phyloP scores from a whole-genome alignment of 2,888 invertebrate species.

The Epinotia brunnichana region DNA sequence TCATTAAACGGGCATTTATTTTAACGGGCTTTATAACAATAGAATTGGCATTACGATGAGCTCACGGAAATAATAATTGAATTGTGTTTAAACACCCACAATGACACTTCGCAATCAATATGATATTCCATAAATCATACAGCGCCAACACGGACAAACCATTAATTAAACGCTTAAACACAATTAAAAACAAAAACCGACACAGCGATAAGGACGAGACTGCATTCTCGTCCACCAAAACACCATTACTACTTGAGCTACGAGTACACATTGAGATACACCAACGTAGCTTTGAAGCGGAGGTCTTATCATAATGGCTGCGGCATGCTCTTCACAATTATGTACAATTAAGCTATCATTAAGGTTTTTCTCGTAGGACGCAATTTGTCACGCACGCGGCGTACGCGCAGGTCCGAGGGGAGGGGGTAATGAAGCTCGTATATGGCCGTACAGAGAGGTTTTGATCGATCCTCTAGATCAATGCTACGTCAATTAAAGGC shows the following conservation, averaged over 20 bases:
- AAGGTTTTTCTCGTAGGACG: constrained; percentile 56
- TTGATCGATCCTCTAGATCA: constrained; percentile 31
- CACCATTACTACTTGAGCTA: constrained; percentile 10
- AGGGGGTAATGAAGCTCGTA: constrained; percentile 51
- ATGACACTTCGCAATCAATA: neutral
- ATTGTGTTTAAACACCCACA: neutral
- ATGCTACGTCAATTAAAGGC: constrained; percentile 32
- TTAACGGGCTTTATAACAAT: too few relatives aligned
- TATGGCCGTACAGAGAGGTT: constrained; percentile 25
- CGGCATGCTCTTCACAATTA: constrained; percentile 57
- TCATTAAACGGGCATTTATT: too few relatives aligned
- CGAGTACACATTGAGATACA: neutral
- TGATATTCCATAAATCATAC: neutral
- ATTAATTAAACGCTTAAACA: neutral
- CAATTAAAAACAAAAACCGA: constrained; percentile 27
- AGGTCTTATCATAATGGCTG: constrained; percentile 18
- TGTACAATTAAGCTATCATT: constrained; percentile 68
- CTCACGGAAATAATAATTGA: too few relatives aligned
- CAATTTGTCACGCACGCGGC: constrained; percentile 69
- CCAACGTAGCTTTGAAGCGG: neutral
- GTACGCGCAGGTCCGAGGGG: constrained; percentile 46
- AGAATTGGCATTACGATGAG: too few relatives aligned
- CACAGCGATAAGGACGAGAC: constrained; percentile 7
- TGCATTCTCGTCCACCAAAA: constrained; percentile 15
- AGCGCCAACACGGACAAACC: neutral